phyloP scores from a whole-genome alignment of 37 sponge, comb jelly and placozoan genomes.

The Oopsacas minuta region DNA sequence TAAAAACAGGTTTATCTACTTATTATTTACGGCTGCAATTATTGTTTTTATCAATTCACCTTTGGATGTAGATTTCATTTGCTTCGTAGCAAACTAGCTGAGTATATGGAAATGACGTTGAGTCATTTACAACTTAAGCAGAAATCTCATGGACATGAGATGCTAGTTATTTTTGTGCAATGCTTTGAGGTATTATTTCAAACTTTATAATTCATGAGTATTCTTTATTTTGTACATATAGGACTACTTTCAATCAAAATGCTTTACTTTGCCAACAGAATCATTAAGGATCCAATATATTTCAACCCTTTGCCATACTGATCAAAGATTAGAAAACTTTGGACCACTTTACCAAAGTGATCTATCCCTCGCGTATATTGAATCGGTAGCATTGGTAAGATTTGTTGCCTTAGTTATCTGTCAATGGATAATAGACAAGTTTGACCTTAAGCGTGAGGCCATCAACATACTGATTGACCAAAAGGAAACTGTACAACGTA shows the following conservation, averaged over 20 bases:
- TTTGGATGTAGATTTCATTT: neutral
- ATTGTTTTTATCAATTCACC: neutral
- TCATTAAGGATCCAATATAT: neutral
- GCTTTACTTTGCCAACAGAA: neutral
- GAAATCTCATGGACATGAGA: neutral
- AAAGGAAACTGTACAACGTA: neutral
- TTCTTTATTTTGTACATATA: neutral
- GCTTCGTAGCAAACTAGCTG: neutral
- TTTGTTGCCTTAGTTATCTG: neutral
- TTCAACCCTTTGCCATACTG: neutral
- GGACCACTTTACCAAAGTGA: neutral
- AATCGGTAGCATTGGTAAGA: neutral
- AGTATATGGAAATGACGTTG: neutral
- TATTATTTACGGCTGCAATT: neutral
- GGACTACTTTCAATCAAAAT: neutral
- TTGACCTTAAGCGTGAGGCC: neutral
- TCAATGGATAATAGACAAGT: neutral
- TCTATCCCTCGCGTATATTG: neutral
- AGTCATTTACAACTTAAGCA: neutral
- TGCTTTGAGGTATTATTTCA: conserved; percentile 3
- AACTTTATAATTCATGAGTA: neutral
- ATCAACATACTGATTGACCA: neutral
- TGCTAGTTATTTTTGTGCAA: neutral
- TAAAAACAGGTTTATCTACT: neutral
- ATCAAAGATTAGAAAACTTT: neutral